Evolutionary conservation across 2,797 vertebrate species (phyloP), one percentile per base, ranked within the genome.

Genomic region (Craterocephalus amniculus): DNA sequence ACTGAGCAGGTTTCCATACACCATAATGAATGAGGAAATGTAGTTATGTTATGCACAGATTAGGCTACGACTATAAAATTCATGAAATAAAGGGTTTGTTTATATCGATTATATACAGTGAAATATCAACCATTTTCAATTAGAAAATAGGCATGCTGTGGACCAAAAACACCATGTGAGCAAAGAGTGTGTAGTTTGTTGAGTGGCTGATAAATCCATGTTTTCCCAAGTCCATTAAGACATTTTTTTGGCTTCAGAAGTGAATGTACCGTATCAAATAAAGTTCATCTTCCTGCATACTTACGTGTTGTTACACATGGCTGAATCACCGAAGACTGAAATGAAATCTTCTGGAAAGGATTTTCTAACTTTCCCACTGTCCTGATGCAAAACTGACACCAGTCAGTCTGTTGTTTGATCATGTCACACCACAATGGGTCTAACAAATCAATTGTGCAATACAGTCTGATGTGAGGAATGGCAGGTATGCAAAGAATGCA

Each of bases 251-350:
- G 78, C 61, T 80, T 83, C 78, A 76, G 85, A 87, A 75, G 67
- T 91, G 88, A 92, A 92, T 94, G 88, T 93, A 91, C 76, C 75
- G 51, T 80, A 67, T 89, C 72, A 88, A 89, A 91, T 87, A 90
- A 91, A 92, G 81, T 89, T 67, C 34, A 80, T 78, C 57, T 86
- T 85, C 79, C 83, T 88, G 85, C 84, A 89, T 83, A 84, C 52
- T 60, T 79, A 43, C 13, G 43, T 88, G 81, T 87, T 87, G 71
- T 81, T 88, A 81, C 81, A 83, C 76, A 85, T 83, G 84, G 75
- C 56, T 89, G 72, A 87, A 79, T 87, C 67, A 84, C 83, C 66
- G 60, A 72, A 63, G 67, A 87, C 77, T 82, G 70, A 90, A 83
- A 74, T 55, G 34, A 71, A 83, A 63, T 64, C 45, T 31, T 67